phyloP scores from a whole-genome alignment of 2,113 vertebrate species.

The Lynx canadensis region DNA sequence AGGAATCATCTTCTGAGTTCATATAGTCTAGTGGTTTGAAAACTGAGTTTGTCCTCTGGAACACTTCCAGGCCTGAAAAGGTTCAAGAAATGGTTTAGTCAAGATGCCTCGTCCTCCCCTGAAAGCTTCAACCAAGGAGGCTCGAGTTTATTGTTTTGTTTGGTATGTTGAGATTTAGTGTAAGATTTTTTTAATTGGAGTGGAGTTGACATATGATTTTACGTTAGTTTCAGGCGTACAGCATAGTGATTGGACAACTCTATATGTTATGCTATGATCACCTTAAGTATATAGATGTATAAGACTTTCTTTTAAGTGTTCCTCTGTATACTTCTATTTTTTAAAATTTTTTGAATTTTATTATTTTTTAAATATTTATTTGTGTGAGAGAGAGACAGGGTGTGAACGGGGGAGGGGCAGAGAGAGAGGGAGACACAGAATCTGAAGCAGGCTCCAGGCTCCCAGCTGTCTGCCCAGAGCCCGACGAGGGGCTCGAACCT shows the following conservation, averaged over 20 bases:
- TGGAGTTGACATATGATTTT: not conserved
- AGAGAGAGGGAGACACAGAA: no score
- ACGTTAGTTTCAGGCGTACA: not conserved
- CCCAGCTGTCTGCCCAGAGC: no score
- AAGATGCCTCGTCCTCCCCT: not conserved
- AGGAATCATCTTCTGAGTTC: not conserved
- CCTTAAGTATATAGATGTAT: not conserved
- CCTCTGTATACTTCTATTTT: not conserved
- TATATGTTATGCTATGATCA: not conserved
- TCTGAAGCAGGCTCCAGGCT: no score
- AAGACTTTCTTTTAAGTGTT: not conserved
- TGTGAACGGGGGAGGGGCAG: no score
- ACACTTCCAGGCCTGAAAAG: not conserved
- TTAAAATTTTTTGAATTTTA: not conserved
- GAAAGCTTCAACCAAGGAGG: not conserved
- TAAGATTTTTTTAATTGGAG: not conserved
- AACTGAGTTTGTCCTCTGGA: not conserved
- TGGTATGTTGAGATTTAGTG: not conserved
- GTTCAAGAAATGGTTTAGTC: not conserved
- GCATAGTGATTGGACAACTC: not conserved
- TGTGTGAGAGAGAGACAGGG: no score
- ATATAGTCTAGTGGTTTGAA: not conserved
- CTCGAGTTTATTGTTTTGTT: not conserved
- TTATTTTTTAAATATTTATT: no score
- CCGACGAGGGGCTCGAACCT: no score